Evolutionary conservation across 2,888 invertebrate genomes (phyloP).

Genomic region (Chrysodeixis includens): DNA sequence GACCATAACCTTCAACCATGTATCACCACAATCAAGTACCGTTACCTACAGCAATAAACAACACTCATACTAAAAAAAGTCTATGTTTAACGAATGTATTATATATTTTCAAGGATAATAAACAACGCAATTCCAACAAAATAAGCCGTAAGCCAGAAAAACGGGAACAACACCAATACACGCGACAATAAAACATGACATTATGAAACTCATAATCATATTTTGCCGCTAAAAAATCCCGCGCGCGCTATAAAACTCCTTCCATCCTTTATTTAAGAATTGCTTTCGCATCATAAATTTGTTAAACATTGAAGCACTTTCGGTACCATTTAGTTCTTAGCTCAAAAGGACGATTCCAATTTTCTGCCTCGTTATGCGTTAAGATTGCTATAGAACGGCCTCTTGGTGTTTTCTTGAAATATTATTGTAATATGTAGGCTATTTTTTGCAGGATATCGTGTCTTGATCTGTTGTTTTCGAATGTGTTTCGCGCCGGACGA

Average conservation of each 20-base stretch:
- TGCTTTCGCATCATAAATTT: constrained; percentile 74
- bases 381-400: constrained; percentile 68
- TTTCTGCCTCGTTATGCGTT: constrained; percentile 76
- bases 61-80: not conserved
- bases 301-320: constrained; percentile 70
- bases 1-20: not conserved
- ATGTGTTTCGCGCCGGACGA: not conserved
- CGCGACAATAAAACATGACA: constrained; percentile 43
- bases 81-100: constrained; percentile 3
- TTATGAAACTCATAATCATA: constrained; percentile 43
- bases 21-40: not conserved
- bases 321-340: constrained; percentile 68
- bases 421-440: constrained; percentile 56
- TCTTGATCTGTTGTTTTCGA: constrained; percentile 16
- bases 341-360: constrained; percentile 63
- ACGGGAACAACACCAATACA: constrained; percentile 21
- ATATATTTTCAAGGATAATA: not conserved
- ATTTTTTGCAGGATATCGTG: constrained; percentile 42
- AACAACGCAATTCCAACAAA: constrained; percentile 6
- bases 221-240: constrained; percentile 51
- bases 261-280: constrained; percentile 72
- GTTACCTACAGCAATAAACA: not conserved
- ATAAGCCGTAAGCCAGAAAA: constrained; percentile 8
- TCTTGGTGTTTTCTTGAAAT: constrained; percentile 65
- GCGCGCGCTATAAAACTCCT: constrained; percentile 66